A percentile compares a stretch with the other conserved stretches of the same genome.
Conservation (phyloP, 53 echinoderm and acorn worm genomes). For the Holothuria leucospilota region DNA sequence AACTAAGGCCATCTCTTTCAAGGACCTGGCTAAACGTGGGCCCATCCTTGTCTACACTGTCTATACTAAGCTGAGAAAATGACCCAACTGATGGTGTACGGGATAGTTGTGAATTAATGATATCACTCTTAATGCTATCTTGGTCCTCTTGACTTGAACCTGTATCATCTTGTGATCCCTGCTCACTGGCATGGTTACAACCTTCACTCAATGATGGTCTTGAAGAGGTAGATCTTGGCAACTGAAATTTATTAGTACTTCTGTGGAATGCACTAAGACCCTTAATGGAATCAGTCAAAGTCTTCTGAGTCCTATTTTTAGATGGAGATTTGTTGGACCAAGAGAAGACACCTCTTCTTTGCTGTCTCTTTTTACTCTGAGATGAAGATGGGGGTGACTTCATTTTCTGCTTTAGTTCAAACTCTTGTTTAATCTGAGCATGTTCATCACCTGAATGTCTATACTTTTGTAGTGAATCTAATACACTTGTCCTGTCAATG, state of each 20-base stretch:
- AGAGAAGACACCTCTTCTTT: constrained; percentile 14
- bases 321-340: constrained; percentile 1
- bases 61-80: constrained; percentile 13
- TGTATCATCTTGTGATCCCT: too few relatives aligned
- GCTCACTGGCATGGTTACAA: too few relatives aligned
- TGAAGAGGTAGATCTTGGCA: neutral
- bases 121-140: neutral
- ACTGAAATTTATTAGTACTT: neutral
- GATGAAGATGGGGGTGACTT: constrained; percentile 2
- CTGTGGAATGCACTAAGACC: constrained; percentile 21
- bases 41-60: constrained; percentile 37
- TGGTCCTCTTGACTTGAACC: too few relatives aligned
- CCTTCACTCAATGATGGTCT: too few relatives aligned
- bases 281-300: constrained; percentile 17
- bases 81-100: neutral
- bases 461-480: constrained; percentile 29
- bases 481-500: constrained; percentile 22
- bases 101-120: neutral
- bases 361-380: neutral
- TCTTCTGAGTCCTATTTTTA: neutral
- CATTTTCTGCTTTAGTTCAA: neutral
- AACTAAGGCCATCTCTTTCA: too few relatives aligned
- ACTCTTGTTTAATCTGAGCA: neutral
- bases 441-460: constrained; percentile 38
- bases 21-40: constrained; percentile 26